phyloP scores from a whole-genome alignment of 2,113 vertebrate genomes.

The Alethe diademata region DNA sequence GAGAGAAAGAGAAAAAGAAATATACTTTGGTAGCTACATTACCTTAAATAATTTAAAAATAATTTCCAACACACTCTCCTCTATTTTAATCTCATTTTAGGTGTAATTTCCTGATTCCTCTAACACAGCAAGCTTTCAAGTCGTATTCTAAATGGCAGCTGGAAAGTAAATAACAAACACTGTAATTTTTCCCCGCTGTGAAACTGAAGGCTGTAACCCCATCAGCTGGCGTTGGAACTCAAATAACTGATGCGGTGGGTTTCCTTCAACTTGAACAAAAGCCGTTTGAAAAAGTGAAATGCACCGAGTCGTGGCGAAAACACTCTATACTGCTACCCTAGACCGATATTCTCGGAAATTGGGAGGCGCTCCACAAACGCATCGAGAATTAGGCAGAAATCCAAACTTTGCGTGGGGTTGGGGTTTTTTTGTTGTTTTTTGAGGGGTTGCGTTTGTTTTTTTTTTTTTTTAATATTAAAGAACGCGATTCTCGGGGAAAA shows the following conservation, averaged over 20 bases:
- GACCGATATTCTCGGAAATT: not conserved
- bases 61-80: not conserved
- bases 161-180: constrained; percentile 66
- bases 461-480: not conserved
- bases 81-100: constrained; percentile 38
- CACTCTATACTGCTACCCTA: not conserved
- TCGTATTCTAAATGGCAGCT: constrained; percentile 47
- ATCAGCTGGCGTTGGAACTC: constrained; percentile 28
- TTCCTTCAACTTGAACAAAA: constrained; percentile 78
- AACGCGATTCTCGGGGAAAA: not conserved
- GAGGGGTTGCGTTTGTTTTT: not conserved
- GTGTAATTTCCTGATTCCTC: constrained; percentile 27
- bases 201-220: constrained; percentile 51
- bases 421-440: not conserved
- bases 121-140: not conserved
- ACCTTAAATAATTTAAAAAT: not conserved
- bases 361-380: constrained; percentile 10
- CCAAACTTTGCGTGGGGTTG: not conserved
- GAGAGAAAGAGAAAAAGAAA: not conserved
- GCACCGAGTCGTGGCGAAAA: not conserved
- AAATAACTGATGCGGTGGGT: constrained; percentile 35
- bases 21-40: not conserved
- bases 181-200: constrained; percentile 50
- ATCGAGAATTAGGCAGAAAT: constrained; percentile 24
- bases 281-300: constrained; percentile 72